Evolutionary conservation across 2,113 vertebrate genomes (phyloP).

Genomic region (Sarotherodon lohbergeri): DNA sequence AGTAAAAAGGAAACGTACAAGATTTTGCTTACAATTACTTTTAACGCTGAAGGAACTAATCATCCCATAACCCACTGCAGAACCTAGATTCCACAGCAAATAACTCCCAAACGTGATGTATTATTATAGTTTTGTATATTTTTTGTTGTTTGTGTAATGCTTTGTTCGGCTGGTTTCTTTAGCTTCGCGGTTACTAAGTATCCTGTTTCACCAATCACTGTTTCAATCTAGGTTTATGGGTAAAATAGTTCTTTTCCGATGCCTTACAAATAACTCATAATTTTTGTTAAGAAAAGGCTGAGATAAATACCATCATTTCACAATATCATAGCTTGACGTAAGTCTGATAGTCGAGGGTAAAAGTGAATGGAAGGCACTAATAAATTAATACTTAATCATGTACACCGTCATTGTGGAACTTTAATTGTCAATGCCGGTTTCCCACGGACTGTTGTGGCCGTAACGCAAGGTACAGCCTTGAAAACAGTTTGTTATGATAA

Average conservation of each 20-base stretch:
- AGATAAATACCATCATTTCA: neutral
- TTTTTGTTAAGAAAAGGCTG: neutral
- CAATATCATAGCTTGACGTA: neutral
- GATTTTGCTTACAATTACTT: neutral
- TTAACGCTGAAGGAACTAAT: neutral
- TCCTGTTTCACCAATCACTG: neutral
- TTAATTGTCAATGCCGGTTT: neutral
- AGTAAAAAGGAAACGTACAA: neutral
- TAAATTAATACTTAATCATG: neutral
- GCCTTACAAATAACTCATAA: neutral
- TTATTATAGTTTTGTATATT: neutral
- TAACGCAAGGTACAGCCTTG: neutral
- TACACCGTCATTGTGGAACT: neutral
- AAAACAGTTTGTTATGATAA: neutral
- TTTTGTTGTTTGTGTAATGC: neutral
- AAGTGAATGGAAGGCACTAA: rapidly evolving
- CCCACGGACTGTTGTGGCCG: neutral
- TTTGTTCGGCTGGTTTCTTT: neutral
- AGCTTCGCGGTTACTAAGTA: neutral
- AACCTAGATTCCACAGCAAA: neutral
- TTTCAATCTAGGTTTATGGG: neutral
- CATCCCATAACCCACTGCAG: neutral
- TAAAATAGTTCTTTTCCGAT: neutral
- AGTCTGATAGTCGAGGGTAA: neutral
- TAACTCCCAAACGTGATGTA: neutral